Evolutionary conservation across 2,888 invertebrate species (phyloP), one percentile per base, ranked within the genome.

Genomic region (Pyrrhosoma nymphula): DNA sequence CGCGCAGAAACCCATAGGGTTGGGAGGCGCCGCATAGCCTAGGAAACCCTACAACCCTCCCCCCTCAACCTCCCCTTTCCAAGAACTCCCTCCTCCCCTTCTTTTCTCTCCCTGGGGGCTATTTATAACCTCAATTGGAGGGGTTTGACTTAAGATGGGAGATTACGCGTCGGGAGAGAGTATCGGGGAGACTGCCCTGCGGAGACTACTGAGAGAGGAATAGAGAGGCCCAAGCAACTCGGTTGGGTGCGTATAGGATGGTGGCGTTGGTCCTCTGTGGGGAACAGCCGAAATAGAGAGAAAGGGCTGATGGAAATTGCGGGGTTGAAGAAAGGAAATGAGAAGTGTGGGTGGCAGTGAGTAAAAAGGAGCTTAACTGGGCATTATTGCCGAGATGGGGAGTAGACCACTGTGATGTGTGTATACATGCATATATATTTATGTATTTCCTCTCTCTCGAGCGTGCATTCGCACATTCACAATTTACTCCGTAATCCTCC

Each of bases 131-230:
- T 16, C 82, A 35, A 82, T 82, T 82, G 35, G 35, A 82, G 82
- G 35, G 82, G 10, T 82, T 82, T 35, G 82, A 82, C 82, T 82
- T 82, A 82, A 82, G 82, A 82, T 82, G 82, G 82, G 82, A 82
- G 82, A 82, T 82, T 82, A 82, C 82, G 82, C 82, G n/a, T 69
- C 12, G 82, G 82, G 82, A n/a, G 20, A n/a, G 82, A 8, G 82
- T 16, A 35, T 30, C 16, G 82, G 35, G 16, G 60, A 60, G n/a
- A 69, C n/a, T n/a, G 69, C n/a, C 1, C 20, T 26, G n/a, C 26
- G n/a, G 69, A n/a, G 69, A n/a, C n/a, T 18, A 16, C 20, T 10
- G n/a, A n/a, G 69, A n/a, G 69, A n/a, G 18, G 60, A 14, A 12
- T 12, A 60, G 47, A 47, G 47, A 47, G 47, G 47, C 60, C 60